Percentiles rank a stretch among this genome's conserved stretches.
These are phyloP conservation scores for Nomada ruficornis DNA, from an alignment of 2,888 invertebrate genomes.

Conservation along the genomic window DNA sequence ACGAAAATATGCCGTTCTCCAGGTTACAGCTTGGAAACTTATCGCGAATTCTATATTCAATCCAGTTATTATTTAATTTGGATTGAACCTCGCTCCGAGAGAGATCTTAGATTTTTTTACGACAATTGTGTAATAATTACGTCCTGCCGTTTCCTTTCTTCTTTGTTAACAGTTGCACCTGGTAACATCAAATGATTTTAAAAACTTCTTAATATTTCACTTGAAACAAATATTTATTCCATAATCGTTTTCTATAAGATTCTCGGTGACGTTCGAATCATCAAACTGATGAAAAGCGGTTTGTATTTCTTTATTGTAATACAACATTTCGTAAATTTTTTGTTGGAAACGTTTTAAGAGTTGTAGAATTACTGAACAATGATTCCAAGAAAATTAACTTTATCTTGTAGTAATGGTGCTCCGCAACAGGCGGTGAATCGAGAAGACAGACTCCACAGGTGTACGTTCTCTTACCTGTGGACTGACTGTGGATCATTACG, in stretches of 20 bases:
- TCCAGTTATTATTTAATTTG: not conserved
- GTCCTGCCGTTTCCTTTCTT: not conserved
- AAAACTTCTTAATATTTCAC: not conserved
- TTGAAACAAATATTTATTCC: not conserved
- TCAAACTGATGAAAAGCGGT: too few species aligned
- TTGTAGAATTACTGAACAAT: conserved; percentile 13
- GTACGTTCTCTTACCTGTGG: conserved; percentile 54
- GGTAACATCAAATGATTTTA: not conserved
- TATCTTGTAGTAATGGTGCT: conserved; percentile 39
- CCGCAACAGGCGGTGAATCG: conserved; percentile 30
- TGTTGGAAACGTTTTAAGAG: not conserved
- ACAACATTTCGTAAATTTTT: not conserved
- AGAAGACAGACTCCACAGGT: conserved; percentile 59
- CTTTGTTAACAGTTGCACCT: not conserved
- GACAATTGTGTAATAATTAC: not conserved
- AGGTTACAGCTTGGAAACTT: not conserved
- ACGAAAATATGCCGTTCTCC: conserved; percentile 4
- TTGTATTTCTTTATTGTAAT: not conserved
- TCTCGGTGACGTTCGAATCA: too few species aligned
- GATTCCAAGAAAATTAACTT: conserved; percentile 28
- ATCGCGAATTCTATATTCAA: not conserved
- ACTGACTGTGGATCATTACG: conserved; percentile 70
- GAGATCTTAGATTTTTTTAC: not conserved
- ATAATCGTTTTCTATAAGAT: not conserved
- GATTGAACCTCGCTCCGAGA: not conserved